phyloP scores from a whole-genome alignment of 2,797 vertebrate genomes.

The Pempheris klunzingeri region DNA sequence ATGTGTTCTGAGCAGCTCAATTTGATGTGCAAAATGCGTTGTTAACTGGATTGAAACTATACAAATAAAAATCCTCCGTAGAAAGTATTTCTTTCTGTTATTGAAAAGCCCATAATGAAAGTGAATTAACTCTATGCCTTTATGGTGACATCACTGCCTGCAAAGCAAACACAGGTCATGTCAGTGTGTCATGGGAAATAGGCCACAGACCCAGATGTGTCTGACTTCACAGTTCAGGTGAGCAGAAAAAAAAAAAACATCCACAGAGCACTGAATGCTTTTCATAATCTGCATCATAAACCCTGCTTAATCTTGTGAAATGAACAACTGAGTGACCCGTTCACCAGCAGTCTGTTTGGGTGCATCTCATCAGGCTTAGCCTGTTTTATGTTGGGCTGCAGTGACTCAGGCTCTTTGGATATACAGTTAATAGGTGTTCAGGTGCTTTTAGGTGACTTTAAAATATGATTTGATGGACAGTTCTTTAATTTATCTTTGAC shows the following conservation, averaged over 20 bases:
- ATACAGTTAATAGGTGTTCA: background rate
- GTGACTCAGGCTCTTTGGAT: background rate
- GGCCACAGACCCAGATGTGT: conserved; percentile 13
- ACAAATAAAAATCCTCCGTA: background rate
- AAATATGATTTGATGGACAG: background rate
- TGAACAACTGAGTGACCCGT: conserved; percentile 54
- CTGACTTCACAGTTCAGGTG: conserved; percentile 29
- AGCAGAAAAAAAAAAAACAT: conserved; percentile 28
- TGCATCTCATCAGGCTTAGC: conserved; percentile 21
- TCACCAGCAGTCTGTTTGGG: conserved; percentile 27
- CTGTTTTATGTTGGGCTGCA: conserved; percentile 5
- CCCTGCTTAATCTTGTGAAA: conserved; percentile 54
- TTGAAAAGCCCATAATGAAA: background rate
- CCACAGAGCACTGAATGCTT: conserved; percentile 26
- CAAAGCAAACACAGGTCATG: conserved; percentile 16
- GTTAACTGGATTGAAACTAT: background rate
- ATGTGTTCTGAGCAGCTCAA: background rate
- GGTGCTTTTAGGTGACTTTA: background rate
- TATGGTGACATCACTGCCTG: background rate
- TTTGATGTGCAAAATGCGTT: background rate
- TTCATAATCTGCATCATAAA: conserved; percentile 64
- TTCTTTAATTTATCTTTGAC: background rate
- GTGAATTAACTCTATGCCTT: background rate
- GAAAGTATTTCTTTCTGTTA: background rate
- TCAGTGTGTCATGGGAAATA: background rate